phyloP scores from a whole-genome alignment of 2,797 vertebrate species.

The Betta splendens region DNA sequence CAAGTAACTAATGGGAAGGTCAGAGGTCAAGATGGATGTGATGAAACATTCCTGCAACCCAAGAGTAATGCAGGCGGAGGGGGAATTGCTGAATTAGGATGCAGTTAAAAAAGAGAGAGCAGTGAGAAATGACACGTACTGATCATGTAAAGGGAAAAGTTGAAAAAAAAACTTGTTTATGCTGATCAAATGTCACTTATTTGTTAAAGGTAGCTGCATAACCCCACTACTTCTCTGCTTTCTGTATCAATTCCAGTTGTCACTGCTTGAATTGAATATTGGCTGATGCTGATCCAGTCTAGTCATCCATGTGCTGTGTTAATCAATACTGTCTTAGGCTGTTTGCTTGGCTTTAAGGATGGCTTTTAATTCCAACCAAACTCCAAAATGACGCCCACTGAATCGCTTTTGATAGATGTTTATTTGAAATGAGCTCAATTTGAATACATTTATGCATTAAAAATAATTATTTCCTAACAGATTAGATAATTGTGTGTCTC shows the following conservation, averaged over 20 bases:
- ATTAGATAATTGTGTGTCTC: no score
- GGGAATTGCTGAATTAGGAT: conserved; percentile 16
- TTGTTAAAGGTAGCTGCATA: not conserved
- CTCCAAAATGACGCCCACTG: conserved; percentile 6
- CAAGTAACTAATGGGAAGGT: conserved; percentile 43
- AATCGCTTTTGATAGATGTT: conserved; percentile 71
- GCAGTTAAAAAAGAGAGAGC: not conserved
- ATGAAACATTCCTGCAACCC: conserved; percentile 66
- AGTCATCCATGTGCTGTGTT: conserved; percentile 25
- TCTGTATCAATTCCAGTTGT: conserved; percentile 37
- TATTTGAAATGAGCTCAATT: no score
- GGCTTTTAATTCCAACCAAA: conserved; percentile 63
- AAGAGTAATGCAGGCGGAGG: not conserved
- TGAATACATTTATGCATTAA: no score
- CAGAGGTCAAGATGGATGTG: conserved; percentile 64
- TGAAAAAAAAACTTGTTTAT: conserved; percentile 5
- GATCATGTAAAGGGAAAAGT: not conserved
- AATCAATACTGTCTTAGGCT: conserved; percentile 61
- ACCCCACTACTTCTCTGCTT: not conserved
- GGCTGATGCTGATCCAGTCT: conserved; percentile 50
- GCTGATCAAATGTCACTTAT: not conserved
- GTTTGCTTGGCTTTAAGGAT: conserved; percentile 47
- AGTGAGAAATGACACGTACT: conserved; percentile 3
- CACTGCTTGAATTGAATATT: conserved; percentile 29
- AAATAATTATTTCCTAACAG: no score